These are phyloP conservation scores for Apodemia duryi DNA, from an alignment of 2,888 invertebrate species.

Conservation along the genomic window DNA sequence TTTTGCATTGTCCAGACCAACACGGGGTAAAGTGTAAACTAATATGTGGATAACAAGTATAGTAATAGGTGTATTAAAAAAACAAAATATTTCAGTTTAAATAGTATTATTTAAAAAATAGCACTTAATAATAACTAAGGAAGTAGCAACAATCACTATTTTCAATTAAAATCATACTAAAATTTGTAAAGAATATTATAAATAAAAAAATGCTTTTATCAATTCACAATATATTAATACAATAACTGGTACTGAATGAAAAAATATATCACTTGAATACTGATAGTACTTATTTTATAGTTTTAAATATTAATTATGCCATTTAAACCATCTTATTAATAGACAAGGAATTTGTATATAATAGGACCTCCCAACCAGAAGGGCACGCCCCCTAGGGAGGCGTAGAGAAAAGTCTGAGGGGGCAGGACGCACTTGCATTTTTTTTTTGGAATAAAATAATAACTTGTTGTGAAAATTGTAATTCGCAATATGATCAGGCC, in stretches of 20 bases:
- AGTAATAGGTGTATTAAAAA: no score
- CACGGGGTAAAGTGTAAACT: no score
- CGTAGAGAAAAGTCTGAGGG: no score
- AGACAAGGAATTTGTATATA: background rate
- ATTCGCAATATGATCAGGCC: no score
- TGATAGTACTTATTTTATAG: conserved; percentile 4
- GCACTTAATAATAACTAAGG: conserved; percentile 14
- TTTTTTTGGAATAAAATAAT: no score
- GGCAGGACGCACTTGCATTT: no score
- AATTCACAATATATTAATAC: conserved; percentile 13
- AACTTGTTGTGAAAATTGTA: no score
- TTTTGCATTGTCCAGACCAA: no score
- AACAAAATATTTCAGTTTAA: background rate
- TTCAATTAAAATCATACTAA: conserved; percentile 1
- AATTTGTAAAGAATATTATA: conserved; percentile 17
- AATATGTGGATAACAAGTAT: no score
- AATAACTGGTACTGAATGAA: conserved; percentile 7
- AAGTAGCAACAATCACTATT: conserved; percentile 15
- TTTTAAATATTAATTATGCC: conserved; percentile 5
- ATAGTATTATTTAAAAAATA: conserved; percentile 14
- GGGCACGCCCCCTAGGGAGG: no score
- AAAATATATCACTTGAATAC: conserved; percentile 14
- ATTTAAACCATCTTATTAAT: background rate
- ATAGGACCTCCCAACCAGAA: no score
- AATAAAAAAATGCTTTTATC: conserved; percentile 12